Evolutionary conservation across 2,797 vertebrate species (phyloP).

Genomic region (Synaphobranchus kaupii): DNA sequence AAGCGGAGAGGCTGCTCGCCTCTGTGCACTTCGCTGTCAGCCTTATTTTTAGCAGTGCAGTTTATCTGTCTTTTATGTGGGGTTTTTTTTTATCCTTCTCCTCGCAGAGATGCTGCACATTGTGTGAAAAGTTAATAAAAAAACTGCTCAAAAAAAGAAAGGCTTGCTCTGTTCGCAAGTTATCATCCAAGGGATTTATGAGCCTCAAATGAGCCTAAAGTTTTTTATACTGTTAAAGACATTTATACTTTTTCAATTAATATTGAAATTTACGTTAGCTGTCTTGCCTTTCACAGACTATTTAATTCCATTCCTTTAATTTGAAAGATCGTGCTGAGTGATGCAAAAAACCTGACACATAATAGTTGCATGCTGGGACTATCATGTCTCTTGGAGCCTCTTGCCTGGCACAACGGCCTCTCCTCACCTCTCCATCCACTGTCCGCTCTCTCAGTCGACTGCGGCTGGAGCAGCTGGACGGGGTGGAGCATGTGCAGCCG

Average conservation of each 20-base stretch:
- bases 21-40: not conserved
- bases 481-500: constrained; percentile 82
- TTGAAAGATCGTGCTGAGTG: not conserved
- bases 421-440: not conserved
- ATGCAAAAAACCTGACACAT: not conserved
- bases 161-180: not conserved
- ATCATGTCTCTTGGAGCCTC: not conserved
- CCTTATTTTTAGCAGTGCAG: not conserved
- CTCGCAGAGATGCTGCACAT: not conserved
- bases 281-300: not conserved
- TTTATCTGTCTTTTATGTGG: not conserved
- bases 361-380: not conserved
- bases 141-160: not conserved
- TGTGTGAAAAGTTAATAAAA: not conserved
- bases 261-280: not conserved
- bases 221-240: not conserved
- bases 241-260: not conserved
- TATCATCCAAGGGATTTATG: not conserved
- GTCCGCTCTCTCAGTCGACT: constrained; percentile 73
- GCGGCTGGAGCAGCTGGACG: constrained; percentile 86
- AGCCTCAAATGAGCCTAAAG: not conserved
- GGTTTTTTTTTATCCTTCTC: not conserved
- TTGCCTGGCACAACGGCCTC: not conserved
- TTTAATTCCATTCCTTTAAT: not conserved
- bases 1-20: not conserved